phyloP scores from a whole-genome alignment of 2,888 invertebrate genomes.

The Scaeva pyrastri region DNA sequence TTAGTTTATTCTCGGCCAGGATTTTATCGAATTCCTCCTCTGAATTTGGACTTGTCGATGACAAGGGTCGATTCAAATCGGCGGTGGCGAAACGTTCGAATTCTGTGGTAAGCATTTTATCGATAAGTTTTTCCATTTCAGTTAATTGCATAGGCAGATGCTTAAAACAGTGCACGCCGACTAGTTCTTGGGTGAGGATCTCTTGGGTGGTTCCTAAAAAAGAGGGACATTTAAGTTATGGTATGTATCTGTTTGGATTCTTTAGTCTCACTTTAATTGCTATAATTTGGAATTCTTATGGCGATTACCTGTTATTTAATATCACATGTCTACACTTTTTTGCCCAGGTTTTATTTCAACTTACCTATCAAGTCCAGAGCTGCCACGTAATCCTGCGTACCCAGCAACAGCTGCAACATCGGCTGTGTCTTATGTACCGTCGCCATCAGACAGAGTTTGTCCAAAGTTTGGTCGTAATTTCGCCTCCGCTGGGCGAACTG shows the following conservation, averaged over 20 bases:
- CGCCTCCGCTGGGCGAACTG: conserved; percentile 88
- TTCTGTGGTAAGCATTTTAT: conserved; percentile 98
- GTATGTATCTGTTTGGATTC: too few relatives aligned
- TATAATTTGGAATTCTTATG: too few relatives aligned
- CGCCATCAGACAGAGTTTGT: conserved; percentile 94
- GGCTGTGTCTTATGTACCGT: conserved; percentile 99
- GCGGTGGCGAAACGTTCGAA: conserved; percentile 95
- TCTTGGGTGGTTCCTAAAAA: conserved; percentile 92
- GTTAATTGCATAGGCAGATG: conserved; percentile 97
- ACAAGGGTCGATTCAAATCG: conserved; percentile 94
- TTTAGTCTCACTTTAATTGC: too few relatives aligned
- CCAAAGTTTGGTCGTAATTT: conserved; percentile 88
- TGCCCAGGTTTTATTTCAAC: too few relatives aligned
- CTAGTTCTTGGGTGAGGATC: conserved; percentile 94
- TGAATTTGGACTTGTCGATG: conserved; percentile 83
- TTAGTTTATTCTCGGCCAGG: conserved; percentile 93
- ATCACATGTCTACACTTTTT: too few relatives aligned
- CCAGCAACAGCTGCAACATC: conserved; percentile 96
- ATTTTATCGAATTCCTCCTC: conserved; percentile 82
- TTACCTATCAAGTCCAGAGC: conserved; percentile 96
- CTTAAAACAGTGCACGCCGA: conserved; percentile 97
- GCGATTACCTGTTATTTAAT: too few relatives aligned
- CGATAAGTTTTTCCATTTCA: conserved; percentile 97
- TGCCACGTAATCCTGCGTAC: conserved; percentile 98
- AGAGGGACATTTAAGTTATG: not conserved